Evolutionary conservation across 2,888 invertebrate species (phyloP).

Genomic region (Xylocampa areola): DNA sequence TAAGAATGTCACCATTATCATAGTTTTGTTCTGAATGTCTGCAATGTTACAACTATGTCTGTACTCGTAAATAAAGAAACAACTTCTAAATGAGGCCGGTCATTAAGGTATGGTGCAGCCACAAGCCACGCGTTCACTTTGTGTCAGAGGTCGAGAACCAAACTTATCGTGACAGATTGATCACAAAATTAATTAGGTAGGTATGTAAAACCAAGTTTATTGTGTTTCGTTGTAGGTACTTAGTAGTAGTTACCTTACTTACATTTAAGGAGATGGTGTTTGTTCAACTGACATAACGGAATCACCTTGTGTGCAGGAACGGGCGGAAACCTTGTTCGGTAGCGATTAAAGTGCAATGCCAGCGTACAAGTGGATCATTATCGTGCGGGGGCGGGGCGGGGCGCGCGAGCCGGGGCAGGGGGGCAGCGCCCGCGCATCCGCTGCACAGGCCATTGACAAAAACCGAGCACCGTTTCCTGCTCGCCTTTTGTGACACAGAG

Average conservation of each 20-base stretch:
- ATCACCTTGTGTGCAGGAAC: constrained; percentile 36
- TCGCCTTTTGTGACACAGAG: constrained; percentile 18
- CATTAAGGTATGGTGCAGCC: constrained; percentile 1
- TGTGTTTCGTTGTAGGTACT: not conserved
- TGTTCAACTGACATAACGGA: constrained; percentile 21
- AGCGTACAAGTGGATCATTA: constrained; percentile 35
- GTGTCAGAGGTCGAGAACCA: constrained; percentile 10
- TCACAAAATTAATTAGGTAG: constrained; percentile 8
- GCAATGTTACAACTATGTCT: not conserved
- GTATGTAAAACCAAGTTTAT: not conserved
- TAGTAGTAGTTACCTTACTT: not conserved
- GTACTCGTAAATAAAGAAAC: constrained; percentile 9
- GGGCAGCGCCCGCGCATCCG: constrained; percentile 50
- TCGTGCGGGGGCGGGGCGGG: not conserved
- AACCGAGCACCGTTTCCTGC: constrained; percentile 49
- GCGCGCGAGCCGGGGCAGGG: not conserved
- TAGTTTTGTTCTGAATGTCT: constrained; percentile 4
- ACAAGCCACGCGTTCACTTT: constrained; percentile 2
- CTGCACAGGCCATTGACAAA: constrained; percentile 42
- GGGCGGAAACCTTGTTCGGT: constrained; percentile 41
- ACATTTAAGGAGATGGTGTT: not conserved
- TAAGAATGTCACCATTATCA: too few relatives aligned
- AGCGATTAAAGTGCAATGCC: constrained; percentile 36
- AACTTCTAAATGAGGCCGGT: constrained; percentile 3
- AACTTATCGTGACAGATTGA: constrained; percentile 13